Evolutionary conservation across 2,113 vertebrate species (phyloP), one percentile per base, ranked within the genome.

Genomic region (Pollimyrus isidori): DNA sequence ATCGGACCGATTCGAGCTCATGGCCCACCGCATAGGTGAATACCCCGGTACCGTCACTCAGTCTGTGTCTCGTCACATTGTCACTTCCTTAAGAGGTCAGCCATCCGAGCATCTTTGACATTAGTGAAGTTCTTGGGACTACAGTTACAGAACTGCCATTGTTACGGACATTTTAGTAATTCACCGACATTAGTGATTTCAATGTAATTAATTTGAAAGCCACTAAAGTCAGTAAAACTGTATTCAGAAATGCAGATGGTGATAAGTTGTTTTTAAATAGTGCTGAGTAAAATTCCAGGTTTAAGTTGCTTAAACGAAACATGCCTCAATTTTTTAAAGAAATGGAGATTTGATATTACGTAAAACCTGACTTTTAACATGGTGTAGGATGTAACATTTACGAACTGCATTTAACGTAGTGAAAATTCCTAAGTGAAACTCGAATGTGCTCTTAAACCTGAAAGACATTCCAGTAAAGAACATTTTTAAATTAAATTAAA

Each of bases 1-100:
- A 86, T 98, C 96, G 0, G 98, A 99, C 94, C 94, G 97, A 88
- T 95, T 99, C 92, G 98, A 99, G 91, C 91, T 99, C 88, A 95
- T 99, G 90, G 96, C 97, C 1, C 86, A 94, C 11, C 35, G 95
- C 82, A 96, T 99, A 26, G 97, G 98, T 99, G 92, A 97, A 96
- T 35, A 49, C 15, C 11, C 9, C 86, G 6, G 39, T n/a, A 10
- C 42, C 49, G 1, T 62, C 11, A 26, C 30, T 19, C 26, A 53
- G 21, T 45, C 7, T 30, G 26, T 11, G 35, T 65, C 23, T n/a
- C 11, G 7, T 85, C 80, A 26, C 69, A 39, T 76, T 39, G 3
- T 39, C 73, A 6, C 73, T 80, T 80, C 30, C n/a, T 30, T 69
- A 80, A 30, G 35, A 82, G 30, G 76, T 82, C 39, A 17, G 42